phyloP scores from a whole-genome alignment of 2,797 vertebrate genomes.

The Percopsis omiscomaycus region DNA sequence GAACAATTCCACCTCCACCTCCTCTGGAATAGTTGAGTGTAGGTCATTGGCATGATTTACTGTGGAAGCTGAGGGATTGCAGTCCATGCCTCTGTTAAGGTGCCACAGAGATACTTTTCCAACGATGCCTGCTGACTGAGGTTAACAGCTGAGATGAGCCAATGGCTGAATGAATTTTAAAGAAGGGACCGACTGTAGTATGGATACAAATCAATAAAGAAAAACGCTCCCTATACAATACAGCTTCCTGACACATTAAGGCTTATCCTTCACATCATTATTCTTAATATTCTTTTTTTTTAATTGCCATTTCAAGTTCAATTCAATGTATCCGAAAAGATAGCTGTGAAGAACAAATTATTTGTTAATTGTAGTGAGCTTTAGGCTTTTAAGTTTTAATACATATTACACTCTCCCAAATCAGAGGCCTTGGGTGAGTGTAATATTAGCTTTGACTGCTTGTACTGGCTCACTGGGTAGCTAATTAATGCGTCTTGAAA shows the following conservation, averaged over 20 bases:
- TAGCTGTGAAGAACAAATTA: too few species aligned
- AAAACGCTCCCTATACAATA: neutral
- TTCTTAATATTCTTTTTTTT: neutral
- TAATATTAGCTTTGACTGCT: too few species aligned
- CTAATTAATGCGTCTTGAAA: neutral
- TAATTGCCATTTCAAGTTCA: neutral
- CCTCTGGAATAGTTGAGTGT: neutral
- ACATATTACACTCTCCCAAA: too few species aligned
- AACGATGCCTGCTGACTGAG: constrained; percentile 19
- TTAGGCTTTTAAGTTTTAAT: neutral
- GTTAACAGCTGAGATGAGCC: constrained; percentile 29
- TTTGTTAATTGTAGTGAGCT: neutral
- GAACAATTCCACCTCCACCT: constrained; percentile 1
- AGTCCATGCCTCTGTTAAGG: constrained; percentile 27
- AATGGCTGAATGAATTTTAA: constrained; percentile 24
- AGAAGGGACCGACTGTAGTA: constrained; percentile 1
- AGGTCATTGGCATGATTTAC: neutral
- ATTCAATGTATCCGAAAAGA: too few species aligned
- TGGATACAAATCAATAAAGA: neutral
- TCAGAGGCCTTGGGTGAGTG: too few species aligned
- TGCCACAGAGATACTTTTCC: constrained; percentile 37
- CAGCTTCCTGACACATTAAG: neutral
- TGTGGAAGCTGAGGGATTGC: constrained; percentile 31
- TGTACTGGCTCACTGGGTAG: neutral
- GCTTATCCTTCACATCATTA: neutral